Evolutionary conservation across 2,888 invertebrate genomes (phyloP), one percentile per base, ranked within the genome.

Genomic region (Oscheius sp.): DNA sequence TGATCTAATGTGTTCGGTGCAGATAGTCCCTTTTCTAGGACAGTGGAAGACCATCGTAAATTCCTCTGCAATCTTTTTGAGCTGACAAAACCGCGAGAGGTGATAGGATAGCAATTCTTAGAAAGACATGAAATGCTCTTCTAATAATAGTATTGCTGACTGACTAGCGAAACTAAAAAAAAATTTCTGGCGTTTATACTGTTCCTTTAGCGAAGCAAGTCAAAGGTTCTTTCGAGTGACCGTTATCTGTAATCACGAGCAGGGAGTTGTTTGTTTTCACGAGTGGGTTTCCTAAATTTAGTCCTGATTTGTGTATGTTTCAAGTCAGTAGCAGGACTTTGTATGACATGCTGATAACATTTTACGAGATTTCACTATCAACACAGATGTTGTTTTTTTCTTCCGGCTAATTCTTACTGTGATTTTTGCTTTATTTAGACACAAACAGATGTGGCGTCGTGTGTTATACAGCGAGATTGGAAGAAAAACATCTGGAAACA

Each of bases 311-410:
- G 47, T 32, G 20, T 41, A 14, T 41, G 20, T 20, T 14, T 33
- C 54, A 54, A 54, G 54, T 33, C 54, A 20, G 54, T 32, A 51
- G 51, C 28, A 24, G 20, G 17, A 33, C n/a, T n/a, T n/a, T n/a
- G n/a, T 0, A 22, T 54, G 54, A 54, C 54, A 17, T 33, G 14
- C n/a, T 33, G 33, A 33, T 33, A 54, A 54, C 32, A 20, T 54
- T 54, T 54, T 54, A 54, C 54, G 54, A 33, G 54, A 33, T 26
- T 33, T 33, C 54, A 54, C 54, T 54, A 54, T 54, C 54, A 33
- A 54, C 33, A 54, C 54, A 28, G 12, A 36, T 41, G 14, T 41
- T 41, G 41, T 17, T 41, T 41, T n/a, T 20, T 41, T 41, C 41
- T 41, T 41, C 41, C 20, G 20, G 41, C 41, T n/a, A n/a, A n/a